Base-by-base conservation (phyloP, 1,140 invertebrate species). In the Idris sp. region DNA sequence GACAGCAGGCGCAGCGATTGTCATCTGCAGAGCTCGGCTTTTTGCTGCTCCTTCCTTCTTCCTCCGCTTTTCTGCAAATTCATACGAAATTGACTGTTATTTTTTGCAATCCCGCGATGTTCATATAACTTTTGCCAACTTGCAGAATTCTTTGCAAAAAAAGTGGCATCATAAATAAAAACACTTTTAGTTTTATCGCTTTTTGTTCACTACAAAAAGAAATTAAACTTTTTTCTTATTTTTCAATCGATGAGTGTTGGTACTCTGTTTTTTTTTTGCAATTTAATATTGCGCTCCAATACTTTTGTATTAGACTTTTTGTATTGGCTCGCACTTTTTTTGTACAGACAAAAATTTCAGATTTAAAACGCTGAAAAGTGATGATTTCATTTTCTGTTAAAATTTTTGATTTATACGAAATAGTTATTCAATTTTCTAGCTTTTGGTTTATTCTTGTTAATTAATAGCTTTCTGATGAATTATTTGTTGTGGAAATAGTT, bases 1-100 rank as follows among this genome's bases (percentile, higher is more conserved):
- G 56, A 18, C 86, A 86, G 59, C 85, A 87, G 68, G 78, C 79
- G 79, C 86, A 86, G 3, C 78, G 79, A 68, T 76, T 81, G 11
- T 84, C 77, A 35, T 84, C 77, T 16, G 68, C 11, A n/a, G 13
- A 7, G 35, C 35, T 56, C 11, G 10, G 56, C 38, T 71, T 43
- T 62, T 48, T 72, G 74, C 18, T 16, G 36, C 38, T 74, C 25
- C 15, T 62, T 28, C 48, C 69, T 78, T 40, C 58, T 56, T 26
- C 65, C 22, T 74, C 58, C 19, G 65, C 41, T 73, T 82, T 85
- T 72, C 83, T 65, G 54, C 30, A 74, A 65, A 58, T 74, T 74
- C 36, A 65, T 58, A 64, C 51, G 26, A 58, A 71, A 68, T 51
- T 59, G 26, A 59, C 44, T 59, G 36, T 58, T 1, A 11, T 33